Evolutionary conservation across 2,113 vertebrate species (phyloP), one percentile per base, ranked within the genome.

Genomic region (Macquaria ambigua): DNA sequence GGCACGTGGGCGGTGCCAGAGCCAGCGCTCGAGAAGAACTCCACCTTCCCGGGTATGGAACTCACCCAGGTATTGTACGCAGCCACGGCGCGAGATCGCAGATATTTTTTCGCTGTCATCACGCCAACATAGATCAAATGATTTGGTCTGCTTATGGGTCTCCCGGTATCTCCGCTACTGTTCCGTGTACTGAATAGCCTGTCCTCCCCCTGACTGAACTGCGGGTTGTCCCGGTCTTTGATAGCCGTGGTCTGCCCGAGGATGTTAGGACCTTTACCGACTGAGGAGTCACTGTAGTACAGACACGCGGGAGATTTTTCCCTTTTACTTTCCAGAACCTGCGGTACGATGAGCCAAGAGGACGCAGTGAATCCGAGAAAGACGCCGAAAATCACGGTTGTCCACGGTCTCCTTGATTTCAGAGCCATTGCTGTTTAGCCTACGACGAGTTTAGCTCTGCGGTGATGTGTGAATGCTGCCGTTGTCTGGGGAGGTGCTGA

Each of bases 41-140:
- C 84, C 82, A 89, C 90, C 52, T 70, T 90, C 31, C 90, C 90
- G 2, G 90, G 90, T 0, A 91, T 77, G 15, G 90, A 90, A 3
- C 55, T 52, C 3, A 64, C 74, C 91, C 88, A 90, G n/a, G 88
- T 87, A 52, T 56, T 14, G 71, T 84, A 69, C 0, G 91, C 90
- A 8, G 91, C 90, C 74, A 84, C 86, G 15, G 88, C 86, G 12
- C 91, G 91, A 8, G 88, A 20, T 5, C 41, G 21, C 48, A 93
- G 58, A 3, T 91, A 93, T 41, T 93, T 93, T n/a, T 93, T 84
- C 0, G 91, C 90, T 0, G 91, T 90, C 91, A 93, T 93, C 21
- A 93, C 91, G 39, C 91, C 91, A 23, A 93, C 91, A 10, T 80
- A 93, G 55, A 93, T 85, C 68, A 93, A 91, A 0, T 16, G 80